Evolutionary conservation across 64 coral and sea anemone species (phyloP).

Genomic region (Pocillopora damicornis): DNA sequence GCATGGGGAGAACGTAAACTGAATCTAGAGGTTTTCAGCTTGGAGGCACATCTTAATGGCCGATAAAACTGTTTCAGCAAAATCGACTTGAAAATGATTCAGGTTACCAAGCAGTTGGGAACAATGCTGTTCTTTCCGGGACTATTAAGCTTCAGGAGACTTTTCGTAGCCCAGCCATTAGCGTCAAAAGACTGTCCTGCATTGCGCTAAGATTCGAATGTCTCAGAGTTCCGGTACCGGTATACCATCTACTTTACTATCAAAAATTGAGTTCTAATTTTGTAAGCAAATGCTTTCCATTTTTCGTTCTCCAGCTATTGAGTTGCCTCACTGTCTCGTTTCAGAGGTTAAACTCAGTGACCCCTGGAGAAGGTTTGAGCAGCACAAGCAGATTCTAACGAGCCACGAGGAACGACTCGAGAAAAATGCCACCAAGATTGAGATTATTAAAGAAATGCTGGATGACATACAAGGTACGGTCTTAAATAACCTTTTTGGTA

Average conservation of each 20-base stretch:
- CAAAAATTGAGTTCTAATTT: not conserved
- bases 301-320: not conserved
- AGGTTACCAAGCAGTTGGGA: no score
- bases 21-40: not conserved
- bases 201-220: no score
- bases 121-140: no score
- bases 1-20: not conserved
- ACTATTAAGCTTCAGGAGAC: no score
- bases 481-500: not conserved
- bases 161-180: no score
- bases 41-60: no score
- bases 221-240: no score
- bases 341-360: not conserved
- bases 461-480: conserved; percentile 51
- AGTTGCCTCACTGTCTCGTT: not conserved
- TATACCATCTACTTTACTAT: not conserved
- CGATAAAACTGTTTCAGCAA: no score
- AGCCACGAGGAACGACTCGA: conserved; percentile 34
- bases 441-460: conserved; percentile 62
- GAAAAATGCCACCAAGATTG: conserved; percentile 41
- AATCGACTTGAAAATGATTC: no score
- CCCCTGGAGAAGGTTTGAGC: not conserved
- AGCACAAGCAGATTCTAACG: not conserved
- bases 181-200: no score
- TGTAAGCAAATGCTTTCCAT: not conserved